Evolutionary conservation across 1,140 invertebrate species (phyloP), one percentile per base, ranked within the genome.

Genomic region (Leptopilina boulardi): DNA sequence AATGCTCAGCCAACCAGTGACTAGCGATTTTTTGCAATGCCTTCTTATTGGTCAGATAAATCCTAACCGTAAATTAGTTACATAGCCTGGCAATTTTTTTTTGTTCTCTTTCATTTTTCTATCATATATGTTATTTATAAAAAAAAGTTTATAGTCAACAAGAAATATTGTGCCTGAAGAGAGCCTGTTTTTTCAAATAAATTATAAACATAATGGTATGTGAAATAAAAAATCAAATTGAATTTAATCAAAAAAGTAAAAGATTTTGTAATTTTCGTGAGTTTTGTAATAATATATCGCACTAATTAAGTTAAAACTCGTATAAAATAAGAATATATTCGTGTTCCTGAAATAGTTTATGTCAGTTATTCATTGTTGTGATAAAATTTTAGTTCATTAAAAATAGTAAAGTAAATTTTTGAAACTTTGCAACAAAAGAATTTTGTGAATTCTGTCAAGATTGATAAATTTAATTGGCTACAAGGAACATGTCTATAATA

Each of bases 391-490:
- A n/a, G 44, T n/a, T 51, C n/a, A 44, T 44, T n/a, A 10, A 2
- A 8, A 51, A 51, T 18, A 51, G 18, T 2, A 51, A 44, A 44
- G 42, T 3, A 10, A 18, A 51, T 18, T n/a, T 51, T 51, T 51
- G 47, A 13, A 47, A 47, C 13, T 15, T 13, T 47, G 34, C 9
- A 38, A 47, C 42, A n/a, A 47, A 47, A 47, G 11, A 47, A n/a
- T 47, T 13, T 47, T 47, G 2, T 6, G 5, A 1, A 6, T 38
- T 38, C 34, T 38, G 34, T 38, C 34, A 38, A 38, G 34, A 38
- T 38, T 38, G 34, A 47, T n/a, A 47, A 47, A 47, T 51, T 8
- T 51, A n/a, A 51, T 51, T 51, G 47, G 47, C 47, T n/a, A n/a
- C n/a, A 18, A 5, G n/a, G 18, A 51, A 51, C 47, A 51, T 51